Percentiles rank a stretch among this genome's conserved stretches.
These are phyloP conservation scores for Uropsilus gracilis DNA, from an alignment of 2,113 vertebrate genomes.

Conservation along the genomic window DNA sequence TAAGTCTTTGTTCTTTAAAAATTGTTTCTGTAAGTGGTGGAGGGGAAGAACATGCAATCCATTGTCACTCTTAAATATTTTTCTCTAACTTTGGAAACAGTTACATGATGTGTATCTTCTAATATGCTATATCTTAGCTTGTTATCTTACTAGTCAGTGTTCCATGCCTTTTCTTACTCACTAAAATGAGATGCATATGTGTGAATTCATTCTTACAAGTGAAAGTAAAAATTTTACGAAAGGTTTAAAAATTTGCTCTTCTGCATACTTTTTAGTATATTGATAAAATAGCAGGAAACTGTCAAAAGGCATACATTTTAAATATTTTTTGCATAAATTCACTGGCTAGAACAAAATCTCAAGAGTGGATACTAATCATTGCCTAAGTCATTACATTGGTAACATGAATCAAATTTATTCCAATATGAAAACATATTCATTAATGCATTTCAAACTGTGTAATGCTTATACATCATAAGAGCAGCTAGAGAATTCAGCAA, in stretches of 20 bases:
- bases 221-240: slow-evolving; percentile 37
- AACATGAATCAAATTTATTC: slow-evolving; percentile 29
- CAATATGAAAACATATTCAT: slow-evolving; percentile 24
- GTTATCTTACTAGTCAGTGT: background rate
- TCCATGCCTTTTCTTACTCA: slow-evolving; percentile 1
- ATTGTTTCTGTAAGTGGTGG: background rate
- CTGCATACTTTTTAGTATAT: background rate
- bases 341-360: background rate
- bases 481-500: background rate
- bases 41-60: background rate
- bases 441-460: background rate
- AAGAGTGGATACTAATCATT: background rate
- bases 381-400: background rate
- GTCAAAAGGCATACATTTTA: slow-evolving; percentile 14
- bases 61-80: background rate
- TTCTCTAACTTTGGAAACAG: slow-evolving; percentile 17
- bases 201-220: slow-evolving; percentile 21
- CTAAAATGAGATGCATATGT: background rate
- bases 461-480: background rate
- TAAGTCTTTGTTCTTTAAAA: background rate
- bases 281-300: background rate
- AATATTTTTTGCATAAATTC: slow-evolving; percentile 15
- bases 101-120: background rate
- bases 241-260: background rate
- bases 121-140: background rate